These are phyloP conservation scores for Mesorhabditis sp. DNA, from an alignment of 2,888 invertebrate genomes.

Conservation along the genomic window DNA sequence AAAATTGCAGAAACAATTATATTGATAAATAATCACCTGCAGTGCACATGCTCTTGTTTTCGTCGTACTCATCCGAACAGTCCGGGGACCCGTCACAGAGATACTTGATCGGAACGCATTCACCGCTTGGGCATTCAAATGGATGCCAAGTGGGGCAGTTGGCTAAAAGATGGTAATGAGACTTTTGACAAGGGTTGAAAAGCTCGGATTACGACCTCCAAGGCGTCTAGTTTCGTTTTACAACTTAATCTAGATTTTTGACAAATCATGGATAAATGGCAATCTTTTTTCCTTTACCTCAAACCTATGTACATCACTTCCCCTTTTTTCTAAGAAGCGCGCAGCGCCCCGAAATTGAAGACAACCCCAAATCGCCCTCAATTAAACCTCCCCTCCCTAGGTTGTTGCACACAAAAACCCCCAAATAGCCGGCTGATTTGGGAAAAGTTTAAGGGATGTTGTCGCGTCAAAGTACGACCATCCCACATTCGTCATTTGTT, in stretches of 20 bases:
- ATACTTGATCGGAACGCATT: slow-evolving; percentile 92
- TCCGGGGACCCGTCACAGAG: slow-evolving; percentile 89
- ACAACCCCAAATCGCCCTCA: too few relatives aligned
- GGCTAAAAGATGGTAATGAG: slow-evolving; percentile 21
- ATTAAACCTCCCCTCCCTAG: too few relatives aligned
- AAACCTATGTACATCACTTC: background rate
- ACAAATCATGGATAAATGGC: background rate
- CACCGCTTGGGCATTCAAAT: slow-evolving; percentile 84
- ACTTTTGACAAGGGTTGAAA: background rate
- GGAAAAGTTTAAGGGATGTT: too few relatives aligned
- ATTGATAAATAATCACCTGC: slow-evolving; percentile 70
- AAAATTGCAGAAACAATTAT: background rate
- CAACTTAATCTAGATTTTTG: background rate
- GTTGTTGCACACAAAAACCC: too few relatives aligned
- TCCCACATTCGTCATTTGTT: too few relatives aligned
- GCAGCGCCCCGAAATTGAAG: too few relatives aligned
- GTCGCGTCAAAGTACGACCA: too few relatives aligned
- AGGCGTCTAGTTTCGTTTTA: background rate
- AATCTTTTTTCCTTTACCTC: background rate
- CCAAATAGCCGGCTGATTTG: too few relatives aligned
- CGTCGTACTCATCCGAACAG: slow-evolving; percentile 86
- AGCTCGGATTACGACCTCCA: background rate
- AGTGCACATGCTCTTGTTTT: slow-evolving; percentile 87
- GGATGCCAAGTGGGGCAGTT: slow-evolving; percentile 88
- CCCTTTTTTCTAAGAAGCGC: too few relatives aligned